phyloP scores from a whole-genome alignment of 1,140 invertebrate genomes.

The Rhynchophorus ferrugineus region DNA sequence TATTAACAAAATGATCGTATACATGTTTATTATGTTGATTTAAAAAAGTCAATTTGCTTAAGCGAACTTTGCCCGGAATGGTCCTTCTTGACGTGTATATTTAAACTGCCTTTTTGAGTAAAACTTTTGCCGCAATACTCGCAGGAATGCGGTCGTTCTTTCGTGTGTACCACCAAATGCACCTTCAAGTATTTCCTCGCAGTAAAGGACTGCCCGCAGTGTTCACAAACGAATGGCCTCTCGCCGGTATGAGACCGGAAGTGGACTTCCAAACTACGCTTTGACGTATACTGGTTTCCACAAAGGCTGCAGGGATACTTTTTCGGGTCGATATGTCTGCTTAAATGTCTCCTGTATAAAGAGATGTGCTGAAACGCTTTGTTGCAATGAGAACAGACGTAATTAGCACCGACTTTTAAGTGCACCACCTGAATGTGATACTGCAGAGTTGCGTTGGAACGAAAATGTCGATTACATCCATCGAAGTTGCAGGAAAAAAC shows the following conservation, averaged over 20 bases:
- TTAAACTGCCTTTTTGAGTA: constrained; percentile 28
- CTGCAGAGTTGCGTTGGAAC: constrained; percentile 11
- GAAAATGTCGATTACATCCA: constrained; percentile 4
- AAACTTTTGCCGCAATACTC: constrained; percentile 33
- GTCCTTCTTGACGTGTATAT: constrained; percentile 29
- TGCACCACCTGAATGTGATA: constrained; percentile 16
- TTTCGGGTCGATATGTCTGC: constrained; percentile 24
- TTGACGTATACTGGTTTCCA: constrained; percentile 25
- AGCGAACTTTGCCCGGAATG: constrained; percentile 39
- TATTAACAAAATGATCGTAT: no score
- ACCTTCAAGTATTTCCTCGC: constrained; percentile 27
- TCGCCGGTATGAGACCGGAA: constrained; percentile 40
- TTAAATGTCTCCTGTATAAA: constrained; percentile 23
- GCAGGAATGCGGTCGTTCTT: constrained; percentile 36
- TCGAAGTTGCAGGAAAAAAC: constrained; percentile 2
- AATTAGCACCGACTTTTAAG: constrained; percentile 12
- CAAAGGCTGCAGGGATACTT: constrained; percentile 38
- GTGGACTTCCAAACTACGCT: constrained; percentile 30
- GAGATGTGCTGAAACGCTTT: constrained; percentile 23
- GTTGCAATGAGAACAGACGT: constrained; percentile 23
- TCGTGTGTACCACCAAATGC: constrained; percentile 30
- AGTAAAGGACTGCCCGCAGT: constrained; percentile 31
- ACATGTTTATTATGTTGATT: no score
- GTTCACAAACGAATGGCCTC: constrained; percentile 40
- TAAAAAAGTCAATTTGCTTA: not conserved